Percentiles rank a stretch among this genome's conserved stretches.
phyloP scores from a whole-genome alignment of 2,797 vertebrate genomes.

The Rhinichthys osculus region DNA sequence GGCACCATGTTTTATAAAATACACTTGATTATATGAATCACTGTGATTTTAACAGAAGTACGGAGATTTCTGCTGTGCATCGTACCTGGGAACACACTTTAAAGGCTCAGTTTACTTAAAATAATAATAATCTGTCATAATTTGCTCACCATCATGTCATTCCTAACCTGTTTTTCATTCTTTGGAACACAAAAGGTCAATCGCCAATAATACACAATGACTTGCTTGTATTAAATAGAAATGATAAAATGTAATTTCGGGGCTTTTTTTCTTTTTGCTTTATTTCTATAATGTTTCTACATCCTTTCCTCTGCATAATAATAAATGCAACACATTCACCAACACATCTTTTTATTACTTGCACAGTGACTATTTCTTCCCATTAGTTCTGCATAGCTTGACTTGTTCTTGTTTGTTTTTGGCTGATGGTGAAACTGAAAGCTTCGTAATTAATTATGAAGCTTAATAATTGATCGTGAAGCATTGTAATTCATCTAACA shows the following conservation, averaged over 20 bases:
- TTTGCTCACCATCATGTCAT: neutral
- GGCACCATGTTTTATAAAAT: too few species aligned
- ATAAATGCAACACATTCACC: neutral
- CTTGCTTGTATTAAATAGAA: neutral
- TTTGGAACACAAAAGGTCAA: neutral
- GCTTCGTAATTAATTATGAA: conserved; percentile 32
- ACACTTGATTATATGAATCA: too few species aligned
- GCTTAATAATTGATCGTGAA: conserved; percentile 37
- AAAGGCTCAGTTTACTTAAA: neutral
- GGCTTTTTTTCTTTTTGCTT: neutral
- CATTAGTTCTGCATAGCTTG: conserved; percentile 25
- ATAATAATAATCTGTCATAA: too few species aligned
- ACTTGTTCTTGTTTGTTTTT: conserved; percentile 28
- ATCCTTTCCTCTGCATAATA: neutral
- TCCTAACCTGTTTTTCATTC: neutral
- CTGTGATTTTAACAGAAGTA: neutral
- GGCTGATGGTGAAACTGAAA: conserved; percentile 28
- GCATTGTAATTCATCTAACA: conserved; percentile 30
- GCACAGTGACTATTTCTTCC: neutral
- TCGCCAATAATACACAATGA: neutral
- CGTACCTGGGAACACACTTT: neutral
- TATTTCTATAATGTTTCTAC: too few species aligned
- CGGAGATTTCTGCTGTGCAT: neutral
- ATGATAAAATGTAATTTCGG: neutral
- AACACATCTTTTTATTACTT: conserved; percentile 24